These are phyloP conservation scores for Corvus cornix DNA, from an alignment of 2,113 vertebrate species.

Conservation along the genomic window DNA sequence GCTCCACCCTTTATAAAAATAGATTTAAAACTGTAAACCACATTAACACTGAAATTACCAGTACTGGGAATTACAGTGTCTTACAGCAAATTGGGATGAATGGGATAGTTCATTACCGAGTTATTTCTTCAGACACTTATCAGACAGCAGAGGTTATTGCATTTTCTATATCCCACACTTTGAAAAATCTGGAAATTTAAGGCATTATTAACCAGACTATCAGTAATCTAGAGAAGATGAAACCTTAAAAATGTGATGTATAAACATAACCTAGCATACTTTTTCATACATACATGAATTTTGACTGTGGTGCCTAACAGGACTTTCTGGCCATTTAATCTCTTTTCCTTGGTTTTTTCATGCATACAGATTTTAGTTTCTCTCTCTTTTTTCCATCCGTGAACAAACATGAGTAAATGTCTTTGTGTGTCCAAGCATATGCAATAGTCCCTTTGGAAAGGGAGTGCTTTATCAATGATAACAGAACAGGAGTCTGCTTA, in stretches of 20 bases:
- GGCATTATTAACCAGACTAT: not conserved
- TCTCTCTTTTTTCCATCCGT: not conserved
- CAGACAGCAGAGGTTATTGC: not conserved
- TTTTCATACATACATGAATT: not conserved
- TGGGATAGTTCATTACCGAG: not conserved
- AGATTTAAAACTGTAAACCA: not conserved
- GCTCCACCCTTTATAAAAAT: not conserved
- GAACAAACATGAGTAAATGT: not conserved
- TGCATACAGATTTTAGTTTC: not conserved
- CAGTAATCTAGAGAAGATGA: not conserved
- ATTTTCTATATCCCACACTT: not conserved
- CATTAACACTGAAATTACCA: not conserved
- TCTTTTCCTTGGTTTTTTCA: not conserved
- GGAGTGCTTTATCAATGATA: not conserved
- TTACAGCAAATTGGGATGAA: not conserved
- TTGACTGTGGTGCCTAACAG: not conserved
- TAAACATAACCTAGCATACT: not conserved
- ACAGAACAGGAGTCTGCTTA: not conserved
- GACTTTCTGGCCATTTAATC: not conserved
- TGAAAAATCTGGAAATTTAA: not conserved
- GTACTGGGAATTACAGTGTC: not conserved
- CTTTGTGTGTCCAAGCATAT: not conserved
- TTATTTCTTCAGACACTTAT: not conserved
- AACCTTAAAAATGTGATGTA: not conserved
- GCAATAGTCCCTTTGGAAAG: not conserved